A percentile compares a stretch with the other conserved stretches of the same genome.
Evolutionary conservation across 1,140 invertebrate genomes (phyloP).

Genomic region (Bombus huntii): DNA sequence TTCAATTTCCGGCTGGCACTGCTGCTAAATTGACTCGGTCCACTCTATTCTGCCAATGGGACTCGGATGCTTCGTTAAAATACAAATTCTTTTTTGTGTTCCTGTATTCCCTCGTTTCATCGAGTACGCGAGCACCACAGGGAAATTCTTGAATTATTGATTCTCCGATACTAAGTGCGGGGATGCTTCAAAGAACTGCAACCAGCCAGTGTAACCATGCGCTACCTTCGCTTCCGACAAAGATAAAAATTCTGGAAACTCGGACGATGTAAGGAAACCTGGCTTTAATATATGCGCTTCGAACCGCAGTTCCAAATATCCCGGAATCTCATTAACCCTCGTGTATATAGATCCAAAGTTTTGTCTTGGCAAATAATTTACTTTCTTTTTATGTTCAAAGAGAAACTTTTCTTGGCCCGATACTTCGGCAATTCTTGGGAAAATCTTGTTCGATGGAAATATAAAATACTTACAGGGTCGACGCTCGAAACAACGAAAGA

Average conservation of each 20-base stretch:
- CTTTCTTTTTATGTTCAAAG: not conserved
- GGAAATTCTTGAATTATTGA: slow-evolving; percentile 36
- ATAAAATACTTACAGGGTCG: not conserved
- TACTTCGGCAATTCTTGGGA: not conserved
- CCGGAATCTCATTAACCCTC: not conserved
- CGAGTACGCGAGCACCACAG: not conserved
- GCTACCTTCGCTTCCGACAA: slow-evolving; percentile 1
- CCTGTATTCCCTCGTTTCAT: slow-evolving; percentile 4
- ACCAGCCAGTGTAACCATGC: slow-evolving; percentile 1
- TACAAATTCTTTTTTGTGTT: slow-evolving; percentile 4
- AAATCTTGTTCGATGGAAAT: not conserved
- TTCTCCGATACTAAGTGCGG: not conserved
- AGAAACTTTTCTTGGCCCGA: not conserved
- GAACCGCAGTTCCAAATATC: not conserved
- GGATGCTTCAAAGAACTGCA: slow-evolving; percentile 9
- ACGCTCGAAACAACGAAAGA: no score
- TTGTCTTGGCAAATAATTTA: not conserved
- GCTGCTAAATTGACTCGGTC: not conserved
- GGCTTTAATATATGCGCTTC: not conserved
- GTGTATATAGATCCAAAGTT: not conserved
- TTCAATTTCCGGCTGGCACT: not conserved
- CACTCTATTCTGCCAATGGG: no score
- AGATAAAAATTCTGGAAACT: slow-evolving; percentile 24
- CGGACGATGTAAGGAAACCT: not conserved
- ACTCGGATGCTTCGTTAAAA: not conserved